A percentile compares a stretch with the other conserved stretches of the same genome.
phyloP scores from a whole-genome alignment of 2,113 vertebrate genomes.

The Astur gentilis region DNA sequence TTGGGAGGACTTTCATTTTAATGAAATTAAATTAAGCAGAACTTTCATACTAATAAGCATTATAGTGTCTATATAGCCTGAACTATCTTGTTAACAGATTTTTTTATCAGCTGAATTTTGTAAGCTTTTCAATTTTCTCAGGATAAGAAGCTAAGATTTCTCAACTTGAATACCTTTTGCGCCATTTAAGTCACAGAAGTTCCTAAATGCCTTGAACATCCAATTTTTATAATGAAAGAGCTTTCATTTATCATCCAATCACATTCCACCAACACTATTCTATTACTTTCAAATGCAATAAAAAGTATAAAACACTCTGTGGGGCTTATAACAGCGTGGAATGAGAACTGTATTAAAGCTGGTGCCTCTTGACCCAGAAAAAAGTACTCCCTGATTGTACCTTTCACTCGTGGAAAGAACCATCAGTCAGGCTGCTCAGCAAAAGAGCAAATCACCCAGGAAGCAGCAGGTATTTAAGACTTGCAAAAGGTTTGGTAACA shows the following conservation, averaged over 20 bases:
- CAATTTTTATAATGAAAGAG: conserved; percentile 18
- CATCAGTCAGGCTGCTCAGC: background rate
- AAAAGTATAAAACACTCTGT: background rate
- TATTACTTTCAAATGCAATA: conserved; percentile 13
- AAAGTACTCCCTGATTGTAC: conserved; percentile 11
- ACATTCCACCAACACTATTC: background rate
- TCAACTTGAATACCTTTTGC: background rate
- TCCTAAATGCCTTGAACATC: conserved; percentile 9
- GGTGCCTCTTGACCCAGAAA: conserved; percentile 13
- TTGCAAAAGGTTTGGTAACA: background rate
- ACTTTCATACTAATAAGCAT: background rate
- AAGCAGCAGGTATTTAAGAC: background rate
- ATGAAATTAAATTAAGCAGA: background rate
- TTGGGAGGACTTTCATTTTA: background rate
- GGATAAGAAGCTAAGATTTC: background rate
- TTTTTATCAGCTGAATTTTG: background rate
- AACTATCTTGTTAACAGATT: background rate
- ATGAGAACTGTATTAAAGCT: conserved; percentile 18
- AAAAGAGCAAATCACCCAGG: background rate
- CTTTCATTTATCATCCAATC: conserved; percentile 21
- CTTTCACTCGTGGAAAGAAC: background rate
- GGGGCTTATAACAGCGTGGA: background rate
- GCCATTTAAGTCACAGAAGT: background rate
- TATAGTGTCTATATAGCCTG: background rate
- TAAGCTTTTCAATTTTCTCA: background rate